These are phyloP conservation scores for Papilio aristodemus DNA, from an alignment of 1,140 invertebrate species.

Conservation along the genomic window DNA sequence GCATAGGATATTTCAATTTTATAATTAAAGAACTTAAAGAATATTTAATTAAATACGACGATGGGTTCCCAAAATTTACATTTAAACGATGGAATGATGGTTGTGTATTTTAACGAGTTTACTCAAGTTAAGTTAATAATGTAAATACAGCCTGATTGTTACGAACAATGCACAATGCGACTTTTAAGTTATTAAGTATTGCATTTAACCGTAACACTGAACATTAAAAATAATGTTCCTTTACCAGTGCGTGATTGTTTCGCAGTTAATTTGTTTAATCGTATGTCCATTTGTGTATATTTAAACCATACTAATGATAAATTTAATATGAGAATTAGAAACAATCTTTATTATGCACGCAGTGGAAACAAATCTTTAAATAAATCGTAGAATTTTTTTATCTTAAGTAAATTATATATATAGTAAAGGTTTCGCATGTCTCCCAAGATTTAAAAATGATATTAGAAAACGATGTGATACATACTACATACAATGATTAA, in stretches of 20 bases:
- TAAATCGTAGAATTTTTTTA: no score
- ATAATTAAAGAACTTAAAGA: background rate
- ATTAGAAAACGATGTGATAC: no score
- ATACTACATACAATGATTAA: no score
- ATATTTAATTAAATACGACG: no score
- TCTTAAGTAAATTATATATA: no score
- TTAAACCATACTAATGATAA: no score
- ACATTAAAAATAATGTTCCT: background rate
- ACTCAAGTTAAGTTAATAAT: conserved; percentile 10
- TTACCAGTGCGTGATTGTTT: background rate
- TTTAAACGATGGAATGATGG: background rate
- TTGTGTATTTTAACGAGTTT: conserved; percentile 4
- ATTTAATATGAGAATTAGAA: no score
- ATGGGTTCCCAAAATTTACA: conserved; percentile 2
- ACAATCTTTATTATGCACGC: no score
- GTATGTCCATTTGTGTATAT: background rate
- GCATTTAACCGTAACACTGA: conserved; percentile 1
- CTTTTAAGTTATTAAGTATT: conserved; percentile 11
- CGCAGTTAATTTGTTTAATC: background rate
- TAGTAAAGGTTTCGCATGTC: no score
- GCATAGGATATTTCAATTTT: background rate
- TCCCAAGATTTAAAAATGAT: no score
- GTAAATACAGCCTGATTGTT: background rate
- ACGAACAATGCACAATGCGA: conserved; percentile 4
- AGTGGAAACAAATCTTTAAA: no score